These are phyloP conservation scores for Cephus rjabovi DNA, from an alignment of 2,888 invertebrate species.

Conservation along the genomic window DNA sequence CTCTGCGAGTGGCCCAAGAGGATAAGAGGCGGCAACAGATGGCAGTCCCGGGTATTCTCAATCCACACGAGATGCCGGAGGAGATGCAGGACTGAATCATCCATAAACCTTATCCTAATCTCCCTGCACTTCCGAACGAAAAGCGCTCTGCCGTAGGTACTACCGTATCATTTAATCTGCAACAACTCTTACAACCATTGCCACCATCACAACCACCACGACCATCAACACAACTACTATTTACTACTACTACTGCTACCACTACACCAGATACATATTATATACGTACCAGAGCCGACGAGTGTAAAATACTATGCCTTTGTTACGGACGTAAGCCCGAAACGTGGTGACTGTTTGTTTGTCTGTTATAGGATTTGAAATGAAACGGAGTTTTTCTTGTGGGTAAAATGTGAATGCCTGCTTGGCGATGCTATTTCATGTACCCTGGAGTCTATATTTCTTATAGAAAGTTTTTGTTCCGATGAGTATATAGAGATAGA, in stretches of 20 bases:
- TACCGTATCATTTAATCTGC: constrained; percentile 57
- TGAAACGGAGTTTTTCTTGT: constrained; percentile 59
- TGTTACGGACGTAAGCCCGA: constrained; percentile 61
- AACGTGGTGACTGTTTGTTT: constrained; percentile 60
- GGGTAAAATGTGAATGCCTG: constrained; percentile 61
- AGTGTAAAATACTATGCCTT: constrained; percentile 61
- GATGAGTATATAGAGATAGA: constrained; percentile 1
- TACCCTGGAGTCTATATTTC: constrained; percentile 40
- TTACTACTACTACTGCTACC: constrained; percentile 22
- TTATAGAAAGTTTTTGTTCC: constrained; percentile 17
- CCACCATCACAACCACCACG: constrained; percentile 24
- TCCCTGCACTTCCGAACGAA: constrained; percentile 53
- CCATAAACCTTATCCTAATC: constrained; percentile 41
- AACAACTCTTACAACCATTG: constrained; percentile 40
- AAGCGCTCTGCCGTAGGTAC: constrained; percentile 56
- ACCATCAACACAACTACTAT: constrained; percentile 31
- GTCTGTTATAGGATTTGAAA: constrained; percentile 63
- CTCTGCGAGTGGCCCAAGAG: constrained; percentile 89
- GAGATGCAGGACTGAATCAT: constrained; percentile 88
- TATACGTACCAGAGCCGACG: constrained; percentile 37
- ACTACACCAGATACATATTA: constrained; percentile 26
- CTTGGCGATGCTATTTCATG: constrained; percentile 63
- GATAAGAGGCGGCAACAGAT: constrained; percentile 94
- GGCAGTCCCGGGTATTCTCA: constrained; percentile 95
- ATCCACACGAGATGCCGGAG: constrained; percentile 95